Base-by-base conservation (phyloP, 2,797 vertebrate species). In the Coccyzus lansbergi region DNA sequence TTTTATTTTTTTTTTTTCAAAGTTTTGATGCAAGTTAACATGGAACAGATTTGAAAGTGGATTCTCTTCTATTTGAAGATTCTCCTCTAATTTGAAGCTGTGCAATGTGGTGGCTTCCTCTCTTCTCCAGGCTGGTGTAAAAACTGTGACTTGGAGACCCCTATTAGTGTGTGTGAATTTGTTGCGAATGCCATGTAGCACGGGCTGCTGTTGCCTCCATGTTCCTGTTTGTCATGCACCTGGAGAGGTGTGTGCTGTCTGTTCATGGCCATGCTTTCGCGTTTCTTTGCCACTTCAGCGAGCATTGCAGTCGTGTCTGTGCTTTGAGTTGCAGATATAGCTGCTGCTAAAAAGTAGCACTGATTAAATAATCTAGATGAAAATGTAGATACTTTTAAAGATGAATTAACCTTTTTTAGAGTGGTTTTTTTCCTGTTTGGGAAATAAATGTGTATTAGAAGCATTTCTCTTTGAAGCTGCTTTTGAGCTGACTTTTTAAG, bases 401-500 rank as follows among this genome's bases (percentile, higher is more conserved):
- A 18, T 38, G 60, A 76, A n/a, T 42, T 34, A 60, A 29, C 8
- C 4, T 60, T 42, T 63, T 70, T 31, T 17, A 21, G n/a, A 55
- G 40, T 1, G 7, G 0, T 3, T 60, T 2, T 51, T 86, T 42
- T 40, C 21, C 17, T 44, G 3, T 76, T 69, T 70, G 19, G 53
- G n/a, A 92, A 72, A 34, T 38, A 85, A 86, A 9, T 22, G 2
- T 40, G 72, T 53, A 10, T 65, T 86, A 33, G 52, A 82, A 82
- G 65, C 53, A 7, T 24, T 75, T 75, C 1, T 48, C 20, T 95
- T 85, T 31, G 18, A 69, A 25, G 29, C n/a, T 76, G 70, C 63
- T 72, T 76, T 92, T 82, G 68, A 87, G 34, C 60, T 93, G 6
- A 14, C 34, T 89, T 65, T 18, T 52, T 65, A 63, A 89, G 76